Evolutionary conservation across 2,888 invertebrate genomes (phyloP).

Genomic region (Tipula confusa): DNA sequence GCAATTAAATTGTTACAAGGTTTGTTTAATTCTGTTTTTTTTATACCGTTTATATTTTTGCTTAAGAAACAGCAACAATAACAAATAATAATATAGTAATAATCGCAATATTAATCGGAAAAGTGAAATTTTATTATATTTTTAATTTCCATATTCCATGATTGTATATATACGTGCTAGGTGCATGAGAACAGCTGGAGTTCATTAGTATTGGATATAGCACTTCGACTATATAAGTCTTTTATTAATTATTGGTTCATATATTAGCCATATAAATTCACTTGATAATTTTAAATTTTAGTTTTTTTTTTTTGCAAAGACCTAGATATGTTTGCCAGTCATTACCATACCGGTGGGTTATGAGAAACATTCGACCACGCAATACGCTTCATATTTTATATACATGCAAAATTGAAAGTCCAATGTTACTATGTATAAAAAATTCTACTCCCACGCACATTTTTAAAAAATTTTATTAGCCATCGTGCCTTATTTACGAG

Average conservation of each 20-base stretch:
- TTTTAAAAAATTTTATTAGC: neutral
- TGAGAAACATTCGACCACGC: no score
- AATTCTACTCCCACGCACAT: neutral
- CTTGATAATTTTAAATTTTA: no score
- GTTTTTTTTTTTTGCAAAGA: no score
- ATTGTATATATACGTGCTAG: neutral
- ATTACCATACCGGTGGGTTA: no score
- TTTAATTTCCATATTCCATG: neutral
- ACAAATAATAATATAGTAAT: neutral
- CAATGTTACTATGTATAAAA: no score
- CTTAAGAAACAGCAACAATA: neutral
- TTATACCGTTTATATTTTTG: neutral
- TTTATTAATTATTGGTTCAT: no score
- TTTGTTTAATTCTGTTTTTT: conserved; percentile 3
- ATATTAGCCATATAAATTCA: no score
- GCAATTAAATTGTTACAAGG: conserved; percentile 20
- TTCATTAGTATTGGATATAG: neutral
- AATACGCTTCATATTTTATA: no score
- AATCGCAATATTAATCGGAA: neutral
- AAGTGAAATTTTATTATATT: neutral
- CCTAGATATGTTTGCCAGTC: no score
- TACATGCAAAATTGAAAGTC: no score
- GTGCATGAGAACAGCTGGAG: neutral
- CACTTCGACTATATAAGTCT: no score
- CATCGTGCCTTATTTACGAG: neutral